Percentiles rank a stretch among this genome's conserved stretches.
Evolutionary conservation across 2,113 vertebrate species (phyloP).

Genomic region (Pontoporia blainvillei): DNA sequence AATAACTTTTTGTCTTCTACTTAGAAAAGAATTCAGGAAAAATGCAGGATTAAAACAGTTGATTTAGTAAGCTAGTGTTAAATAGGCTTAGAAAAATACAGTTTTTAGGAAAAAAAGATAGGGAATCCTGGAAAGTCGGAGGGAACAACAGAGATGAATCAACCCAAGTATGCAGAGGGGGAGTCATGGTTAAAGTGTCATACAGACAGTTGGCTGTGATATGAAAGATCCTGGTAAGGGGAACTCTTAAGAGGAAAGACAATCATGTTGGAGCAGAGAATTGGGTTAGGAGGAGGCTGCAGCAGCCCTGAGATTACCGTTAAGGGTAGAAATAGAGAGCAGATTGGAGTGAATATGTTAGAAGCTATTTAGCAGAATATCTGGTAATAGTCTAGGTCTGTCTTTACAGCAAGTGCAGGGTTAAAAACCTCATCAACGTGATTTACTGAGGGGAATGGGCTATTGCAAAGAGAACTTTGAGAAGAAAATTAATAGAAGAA

Average conservation of each 20-base stretch:
- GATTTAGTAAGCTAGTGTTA: background rate
- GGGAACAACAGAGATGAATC: background rate
- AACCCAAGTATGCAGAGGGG: background rate
- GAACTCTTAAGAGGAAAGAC: background rate
- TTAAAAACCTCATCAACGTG: constrained; percentile 17
- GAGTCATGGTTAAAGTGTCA: background rate
- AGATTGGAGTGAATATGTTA: background rate
- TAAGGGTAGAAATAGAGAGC: background rate
- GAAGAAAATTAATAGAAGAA: background rate
- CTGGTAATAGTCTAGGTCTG: background rate
- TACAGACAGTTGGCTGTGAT: background rate
- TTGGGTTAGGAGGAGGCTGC: background rate
- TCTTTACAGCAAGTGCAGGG: background rate
- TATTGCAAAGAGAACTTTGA: background rate
- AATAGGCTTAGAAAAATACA: background rate
- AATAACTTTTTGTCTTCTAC: background rate
- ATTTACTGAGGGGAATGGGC: background rate
- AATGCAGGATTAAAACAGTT: background rate
- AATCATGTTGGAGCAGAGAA: background rate
- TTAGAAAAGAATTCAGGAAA: background rate
- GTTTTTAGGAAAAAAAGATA: background rate
- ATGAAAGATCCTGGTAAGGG: background rate
- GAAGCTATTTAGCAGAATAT: background rate
- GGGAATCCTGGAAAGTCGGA: background rate
- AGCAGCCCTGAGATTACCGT: background rate